Percentiles rank a stretch among this genome's conserved stretches.
These are phyloP conservation scores for Scaptomyza hsui DNA, from an alignment of 1,140 invertebrate genomes.

Conservation along the genomic window DNA sequence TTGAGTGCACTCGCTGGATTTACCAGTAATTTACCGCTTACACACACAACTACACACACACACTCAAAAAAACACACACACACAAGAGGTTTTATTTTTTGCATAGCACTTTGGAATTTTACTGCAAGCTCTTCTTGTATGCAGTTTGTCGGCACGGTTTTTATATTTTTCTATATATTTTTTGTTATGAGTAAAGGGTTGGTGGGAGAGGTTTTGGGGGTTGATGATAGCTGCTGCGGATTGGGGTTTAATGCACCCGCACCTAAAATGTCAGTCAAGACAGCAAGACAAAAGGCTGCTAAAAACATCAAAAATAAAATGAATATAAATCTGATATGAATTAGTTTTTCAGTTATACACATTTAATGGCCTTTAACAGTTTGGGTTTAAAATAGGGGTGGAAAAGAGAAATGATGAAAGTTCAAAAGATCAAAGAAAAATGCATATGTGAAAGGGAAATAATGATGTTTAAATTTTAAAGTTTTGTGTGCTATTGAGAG, in stretches of 20 bases:
- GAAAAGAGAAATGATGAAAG: slow-evolving; percentile 1
- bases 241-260: slow-evolving; percentile 31
- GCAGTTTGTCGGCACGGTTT: slow-evolving; percentile 32
- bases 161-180: neutral
- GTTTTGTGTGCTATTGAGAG: neutral
- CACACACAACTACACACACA: slow-evolving; percentile 15
- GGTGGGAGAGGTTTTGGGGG: slow-evolving; percentile 7
- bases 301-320: slow-evolving; percentile 43
- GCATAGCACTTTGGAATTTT: slow-evolving; percentile 55
- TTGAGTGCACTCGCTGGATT: slow-evolving; percentile 59
- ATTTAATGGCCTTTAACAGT: slow-evolving; percentile 47
- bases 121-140: slow-evolving; percentile 50
- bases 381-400: neutral
- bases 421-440: slow-evolving; percentile 48
- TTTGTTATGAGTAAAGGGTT: neutral
- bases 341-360: slow-evolving; percentile 54
- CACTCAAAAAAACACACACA: neutral
- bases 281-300: slow-evolving; percentile 39
- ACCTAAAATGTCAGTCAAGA: slow-evolving; percentile 40
- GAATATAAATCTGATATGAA: slow-evolving; percentile 64
- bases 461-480: neutral
- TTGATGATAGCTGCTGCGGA: neutral
- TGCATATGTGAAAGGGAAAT: slow-evolving; percentile 30
- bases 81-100: slow-evolving; percentile 11
- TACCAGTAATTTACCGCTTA: slow-evolving; percentile 59